phyloP scores from a whole-genome alignment of 2,888 invertebrate genomes.

The Eupsilia transversa region DNA sequence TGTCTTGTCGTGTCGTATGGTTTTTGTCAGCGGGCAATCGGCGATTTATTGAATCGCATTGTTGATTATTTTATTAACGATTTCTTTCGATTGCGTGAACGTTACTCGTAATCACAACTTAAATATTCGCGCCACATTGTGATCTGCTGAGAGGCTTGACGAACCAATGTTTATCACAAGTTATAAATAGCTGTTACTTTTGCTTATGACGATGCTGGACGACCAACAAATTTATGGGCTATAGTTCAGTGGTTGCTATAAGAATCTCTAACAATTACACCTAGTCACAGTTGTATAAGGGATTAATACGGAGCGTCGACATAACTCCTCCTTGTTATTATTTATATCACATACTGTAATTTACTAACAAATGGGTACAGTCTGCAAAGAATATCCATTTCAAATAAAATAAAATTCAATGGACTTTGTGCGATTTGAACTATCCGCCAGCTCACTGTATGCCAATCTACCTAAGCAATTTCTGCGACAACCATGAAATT shows the following conservation, averaged over 20 bases:
- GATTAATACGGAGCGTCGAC: constrained; percentile 58
- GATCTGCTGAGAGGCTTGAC: constrained; percentile 74
- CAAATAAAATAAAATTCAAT: background rate
- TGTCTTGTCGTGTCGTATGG: constrained; percentile 83
- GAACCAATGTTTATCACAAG: constrained; percentile 71
- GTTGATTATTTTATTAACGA: constrained; percentile 87
- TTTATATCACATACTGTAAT: constrained; percentile 46
- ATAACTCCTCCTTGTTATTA: constrained; percentile 56
- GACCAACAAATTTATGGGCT: constrained; percentile 33
- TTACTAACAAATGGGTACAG: constrained; percentile 40
- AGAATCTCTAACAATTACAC: constrained; percentile 61
- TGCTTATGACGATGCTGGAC: constrained; percentile 28
- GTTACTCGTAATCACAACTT: constrained; percentile 73
- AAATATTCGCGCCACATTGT: constrained; percentile 71
- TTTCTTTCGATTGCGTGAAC: constrained; percentile 76
- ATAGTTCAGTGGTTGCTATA: constrained; percentile 51
- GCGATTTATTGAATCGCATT: constrained; percentile 85
- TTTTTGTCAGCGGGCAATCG: constrained; percentile 88
- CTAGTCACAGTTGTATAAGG: constrained; percentile 50
- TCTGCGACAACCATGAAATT: constrained; percentile 18
- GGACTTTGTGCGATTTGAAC: background rate
- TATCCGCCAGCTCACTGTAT: background rate
- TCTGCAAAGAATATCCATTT: constrained; percentile 23
- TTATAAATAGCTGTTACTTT: constrained; percentile 59
- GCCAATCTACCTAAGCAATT: constrained; percentile 15